phyloP scores from a whole-genome alignment of 2,113 vertebrate species.

The Tupaia chinensis region DNA sequence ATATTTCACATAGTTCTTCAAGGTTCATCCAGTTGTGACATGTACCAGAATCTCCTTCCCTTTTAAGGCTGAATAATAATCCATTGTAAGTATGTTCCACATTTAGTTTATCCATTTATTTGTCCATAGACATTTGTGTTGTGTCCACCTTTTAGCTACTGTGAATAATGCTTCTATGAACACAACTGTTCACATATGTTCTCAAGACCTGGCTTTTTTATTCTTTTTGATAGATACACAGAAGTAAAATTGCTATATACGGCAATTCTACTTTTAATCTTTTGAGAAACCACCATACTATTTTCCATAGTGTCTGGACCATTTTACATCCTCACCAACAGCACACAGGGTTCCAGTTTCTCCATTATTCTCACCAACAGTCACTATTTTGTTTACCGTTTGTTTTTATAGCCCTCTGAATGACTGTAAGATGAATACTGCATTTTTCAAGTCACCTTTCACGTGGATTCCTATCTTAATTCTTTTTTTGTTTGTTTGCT shows the following conservation, averaged over 20 bases:
- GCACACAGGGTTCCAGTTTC: not conserved
- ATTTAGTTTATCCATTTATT: not conserved
- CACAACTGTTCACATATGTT: not conserved
- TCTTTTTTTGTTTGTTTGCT: too few relatives aligned
- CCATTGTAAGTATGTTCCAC: not conserved
- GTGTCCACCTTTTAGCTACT: too few relatives aligned
- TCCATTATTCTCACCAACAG: not conserved
- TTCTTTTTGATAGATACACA: not conserved
- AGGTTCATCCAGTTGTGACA: not conserved
- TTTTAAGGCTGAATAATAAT: not conserved
- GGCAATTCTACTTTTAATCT: not conserved
- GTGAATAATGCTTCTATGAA: too few relatives aligned
- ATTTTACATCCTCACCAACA: not conserved
- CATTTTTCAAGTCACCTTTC: constrained; percentile 2
- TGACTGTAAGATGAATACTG: not conserved
- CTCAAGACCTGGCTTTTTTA: not conserved
- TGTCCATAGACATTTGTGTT: not conserved
- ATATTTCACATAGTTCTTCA: not conserved
- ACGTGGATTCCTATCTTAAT: not conserved
- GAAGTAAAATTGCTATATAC: not conserved
- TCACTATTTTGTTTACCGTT: not conserved
- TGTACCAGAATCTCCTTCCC: not conserved
- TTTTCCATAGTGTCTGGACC: not conserved
- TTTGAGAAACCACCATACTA: not conserved
- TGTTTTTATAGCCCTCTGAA: not conserved